Conservation (phyloP, 2,797 vertebrate genomes). For the Rhabdophis nuchalis region DNA sequence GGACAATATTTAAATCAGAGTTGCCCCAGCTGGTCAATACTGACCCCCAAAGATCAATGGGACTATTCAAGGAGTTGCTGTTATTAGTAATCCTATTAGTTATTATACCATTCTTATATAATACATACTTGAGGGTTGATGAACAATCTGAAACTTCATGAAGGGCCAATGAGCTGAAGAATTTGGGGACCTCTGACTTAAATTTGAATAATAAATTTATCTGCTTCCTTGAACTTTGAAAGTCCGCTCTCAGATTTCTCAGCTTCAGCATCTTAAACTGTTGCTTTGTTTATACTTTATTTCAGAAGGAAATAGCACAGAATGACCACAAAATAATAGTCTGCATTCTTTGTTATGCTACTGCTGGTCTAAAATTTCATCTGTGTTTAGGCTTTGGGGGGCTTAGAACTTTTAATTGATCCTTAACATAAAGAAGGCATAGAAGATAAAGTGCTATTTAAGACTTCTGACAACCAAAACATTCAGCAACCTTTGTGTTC, state of each 20-base stretch:
- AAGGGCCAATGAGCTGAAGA: background rate
- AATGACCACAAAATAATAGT: no score
- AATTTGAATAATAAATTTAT: background rate
- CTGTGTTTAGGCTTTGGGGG: background rate
- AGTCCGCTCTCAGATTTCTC: background rate
- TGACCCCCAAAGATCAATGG: background rate
- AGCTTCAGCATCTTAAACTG: background rate
- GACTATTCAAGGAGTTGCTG: background rate
- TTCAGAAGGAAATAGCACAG: background rate
- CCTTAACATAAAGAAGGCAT: background rate
- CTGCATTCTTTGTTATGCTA: background rate
- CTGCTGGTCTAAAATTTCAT: background rate
- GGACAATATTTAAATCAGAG: background rate
- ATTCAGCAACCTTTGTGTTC: accelerated
- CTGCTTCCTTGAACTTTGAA: background rate
- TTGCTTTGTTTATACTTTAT: background rate
- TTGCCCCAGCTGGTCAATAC: background rate
- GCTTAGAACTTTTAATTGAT: background rate
- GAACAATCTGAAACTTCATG: background rate
- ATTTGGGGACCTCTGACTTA: background rate
- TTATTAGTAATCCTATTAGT: background rate
- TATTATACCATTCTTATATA: background rate
- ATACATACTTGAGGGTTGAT: background rate
- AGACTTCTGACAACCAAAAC: background rate
- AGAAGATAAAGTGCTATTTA: background rate